These are phyloP conservation scores for Triplophysa rosa DNA, from an alignment of 2,113 vertebrate genomes.

Conservation along the genomic window DNA sequence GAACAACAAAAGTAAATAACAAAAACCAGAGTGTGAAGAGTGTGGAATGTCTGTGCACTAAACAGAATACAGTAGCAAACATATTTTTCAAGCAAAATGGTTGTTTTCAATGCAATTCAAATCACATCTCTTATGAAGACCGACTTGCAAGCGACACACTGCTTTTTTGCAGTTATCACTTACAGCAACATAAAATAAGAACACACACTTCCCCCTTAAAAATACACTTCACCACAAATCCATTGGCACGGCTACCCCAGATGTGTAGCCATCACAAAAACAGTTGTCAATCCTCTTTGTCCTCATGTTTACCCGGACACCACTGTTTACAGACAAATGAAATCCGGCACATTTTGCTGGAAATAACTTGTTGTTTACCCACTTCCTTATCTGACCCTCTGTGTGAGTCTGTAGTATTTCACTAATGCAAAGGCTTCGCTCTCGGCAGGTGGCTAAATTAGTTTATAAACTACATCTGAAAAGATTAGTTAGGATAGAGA, in stretches of 20 bases:
- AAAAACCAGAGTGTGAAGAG: too few species aligned
- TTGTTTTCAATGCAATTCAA: too few species aligned
- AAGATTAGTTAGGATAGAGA: slow-evolving; percentile 17
- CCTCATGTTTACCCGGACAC: neutral
- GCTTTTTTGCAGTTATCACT: too few species aligned
- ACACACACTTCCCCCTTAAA: too few species aligned
- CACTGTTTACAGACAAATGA: neutral
- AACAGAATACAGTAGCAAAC: too few species aligned
- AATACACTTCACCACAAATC: too few species aligned
- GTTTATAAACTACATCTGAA: slow-evolving; percentile 20
- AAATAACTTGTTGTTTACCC: neutral
- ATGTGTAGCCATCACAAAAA: neutral
- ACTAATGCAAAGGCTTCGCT: slow-evolving; percentile 2
- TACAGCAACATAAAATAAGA: too few species aligned
- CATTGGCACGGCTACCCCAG: neutral
- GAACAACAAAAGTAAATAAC: too few species aligned
- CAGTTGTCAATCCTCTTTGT: neutral
- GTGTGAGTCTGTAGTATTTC: neutral
- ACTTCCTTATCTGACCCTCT: neutral
- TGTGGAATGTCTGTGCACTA: too few species aligned
- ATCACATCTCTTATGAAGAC: too few species aligned
- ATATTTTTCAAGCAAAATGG: too few species aligned
- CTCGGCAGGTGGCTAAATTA: slow-evolving; percentile 25
- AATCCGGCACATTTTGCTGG: neutral
- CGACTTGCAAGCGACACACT: too few species aligned